Percentiles rank a stretch among this genome's conserved stretches.
These are phyloP conservation scores for Metalampra italica DNA, from an alignment of 2,888 invertebrate genomes.

Conservation along the genomic window DNA sequence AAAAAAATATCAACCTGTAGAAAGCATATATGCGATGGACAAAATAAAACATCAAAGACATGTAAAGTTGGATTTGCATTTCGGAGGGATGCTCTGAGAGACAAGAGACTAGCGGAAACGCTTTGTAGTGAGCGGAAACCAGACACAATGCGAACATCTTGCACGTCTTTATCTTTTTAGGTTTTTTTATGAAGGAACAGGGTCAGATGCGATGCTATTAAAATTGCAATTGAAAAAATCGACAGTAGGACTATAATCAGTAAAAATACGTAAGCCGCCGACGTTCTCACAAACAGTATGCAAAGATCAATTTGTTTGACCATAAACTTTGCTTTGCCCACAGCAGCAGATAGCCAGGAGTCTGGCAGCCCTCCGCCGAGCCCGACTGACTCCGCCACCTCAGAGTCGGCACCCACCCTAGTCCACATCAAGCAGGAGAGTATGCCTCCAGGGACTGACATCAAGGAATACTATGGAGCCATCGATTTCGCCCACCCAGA, in stretches of 20 bases:
- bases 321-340: slow-evolving; percentile 30
- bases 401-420: slow-evolving; percentile 70
- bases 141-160: slow-evolving; percentile 65
- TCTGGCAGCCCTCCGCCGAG: slow-evolving; percentile 71
- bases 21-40: too few species aligned
- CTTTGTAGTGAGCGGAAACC: slow-evolving; percentile 68
- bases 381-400: slow-evolving; percentile 65
- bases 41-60: neutral
- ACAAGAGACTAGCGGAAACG: slow-evolving; percentile 70
- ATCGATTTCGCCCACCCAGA: slow-evolving; percentile 64
- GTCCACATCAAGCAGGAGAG: slow-evolving; percentile 71
- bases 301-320: neutral
- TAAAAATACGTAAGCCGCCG: too few species aligned
- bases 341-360: slow-evolving; percentile 74
- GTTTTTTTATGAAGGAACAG: slow-evolving; percentile 24
- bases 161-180: slow-evolving; percentile 51
- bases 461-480: slow-evolving; percentile 64
- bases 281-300: too few species aligned
- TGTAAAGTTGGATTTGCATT: slow-evolving; percentile 54
- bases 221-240: neutral
- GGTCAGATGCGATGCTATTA: slow-evolving; percentile 1
- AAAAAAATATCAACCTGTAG: too few species aligned
- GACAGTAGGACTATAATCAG: neutral
- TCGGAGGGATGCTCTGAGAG: slow-evolving; percentile 60
- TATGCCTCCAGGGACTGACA: slow-evolving; percentile 67